phyloP scores from a whole-genome alignment of 1,140 invertebrate species.

The Cyclina sinensis region DNA sequence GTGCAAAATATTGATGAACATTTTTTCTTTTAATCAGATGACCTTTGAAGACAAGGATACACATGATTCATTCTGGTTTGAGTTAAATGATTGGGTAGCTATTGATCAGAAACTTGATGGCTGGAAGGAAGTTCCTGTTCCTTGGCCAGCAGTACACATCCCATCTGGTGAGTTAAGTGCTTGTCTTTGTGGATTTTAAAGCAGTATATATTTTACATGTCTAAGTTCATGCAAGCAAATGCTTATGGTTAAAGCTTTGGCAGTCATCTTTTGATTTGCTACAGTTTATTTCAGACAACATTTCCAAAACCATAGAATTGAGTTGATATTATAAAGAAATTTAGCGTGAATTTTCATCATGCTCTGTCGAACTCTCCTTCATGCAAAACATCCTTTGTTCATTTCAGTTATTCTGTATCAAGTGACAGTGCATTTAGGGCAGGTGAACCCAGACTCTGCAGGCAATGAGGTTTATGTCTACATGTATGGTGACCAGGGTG shows the following conservation, averaged over 20 bases:
- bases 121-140: slow-evolving; percentile 78
- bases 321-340: too few species aligned
- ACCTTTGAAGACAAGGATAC: slow-evolving; percentile 77
- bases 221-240: too few species aligned
- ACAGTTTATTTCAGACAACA: too few species aligned
- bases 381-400: too few species aligned
- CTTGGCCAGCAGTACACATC: slow-evolving; percentile 77
- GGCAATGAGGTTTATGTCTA: slow-evolving; percentile 75
- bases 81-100: slow-evolving; percentile 69
- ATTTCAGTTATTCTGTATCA: slow-evolving; percentile 79
- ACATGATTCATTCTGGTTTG: slow-evolving; percentile 72
- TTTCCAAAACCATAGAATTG: too few species aligned
- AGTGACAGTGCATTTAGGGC: slow-evolving; percentile 78
- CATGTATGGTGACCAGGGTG: slow-evolving; percentile 77
- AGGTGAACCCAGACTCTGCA: slow-evolving; percentile 72
- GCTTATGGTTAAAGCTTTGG: too few species aligned
- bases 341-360: too few species aligned
- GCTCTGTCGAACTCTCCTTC: too few species aligned
- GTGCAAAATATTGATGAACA: not conserved
- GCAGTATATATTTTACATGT: too few species aligned
- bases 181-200: too few species aligned
- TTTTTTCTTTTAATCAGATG: slow-evolving; percentile 60
- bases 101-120: slow-evolving; percentile 77
- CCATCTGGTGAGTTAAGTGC: slow-evolving; percentile 70
- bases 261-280: too few species aligned